These are phyloP conservation scores for Spondyliosoma cantharus DNA, from an alignment of 2,797 vertebrate genomes.

Conservation along the genomic window DNA sequence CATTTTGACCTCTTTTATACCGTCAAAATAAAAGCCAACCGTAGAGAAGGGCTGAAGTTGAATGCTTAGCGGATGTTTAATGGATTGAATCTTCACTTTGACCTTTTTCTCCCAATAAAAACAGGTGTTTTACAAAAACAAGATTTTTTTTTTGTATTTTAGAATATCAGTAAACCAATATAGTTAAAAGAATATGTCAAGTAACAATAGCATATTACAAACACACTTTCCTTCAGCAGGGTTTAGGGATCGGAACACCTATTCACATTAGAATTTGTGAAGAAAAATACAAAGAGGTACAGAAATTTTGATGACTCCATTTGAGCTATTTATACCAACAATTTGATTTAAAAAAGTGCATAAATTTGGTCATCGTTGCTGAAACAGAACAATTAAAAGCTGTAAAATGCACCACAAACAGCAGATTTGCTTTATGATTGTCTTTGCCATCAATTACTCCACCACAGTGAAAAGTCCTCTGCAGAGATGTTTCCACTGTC, in stretches of 20 bases:
- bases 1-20: conserved; percentile 28
- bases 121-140: not conserved
- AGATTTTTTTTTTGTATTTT: not conserved
- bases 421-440: not conserved
- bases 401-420: not conserved
- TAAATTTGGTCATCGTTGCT: not conserved
- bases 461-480: not conserved
- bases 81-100: not conserved
- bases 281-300: not conserved
- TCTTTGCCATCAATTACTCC: conserved; percentile 16
- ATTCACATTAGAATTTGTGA: not conserved
- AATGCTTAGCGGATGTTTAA: not conserved
- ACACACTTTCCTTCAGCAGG: not conserved
- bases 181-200: not conserved
- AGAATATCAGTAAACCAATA: not conserved
- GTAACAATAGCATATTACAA: not conserved
- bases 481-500: conserved; percentile 23
- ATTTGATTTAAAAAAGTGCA: not conserved
- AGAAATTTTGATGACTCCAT: not conserved
- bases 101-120: not conserved
- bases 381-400: not conserved
- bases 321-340: not conserved
- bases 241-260: not conserved
- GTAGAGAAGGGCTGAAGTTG: conserved; percentile 3
- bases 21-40: conserved; percentile 26